Evolutionary conservation across 2,888 invertebrate species (phyloP).

Genomic region (Melipona bicolor): DNA sequence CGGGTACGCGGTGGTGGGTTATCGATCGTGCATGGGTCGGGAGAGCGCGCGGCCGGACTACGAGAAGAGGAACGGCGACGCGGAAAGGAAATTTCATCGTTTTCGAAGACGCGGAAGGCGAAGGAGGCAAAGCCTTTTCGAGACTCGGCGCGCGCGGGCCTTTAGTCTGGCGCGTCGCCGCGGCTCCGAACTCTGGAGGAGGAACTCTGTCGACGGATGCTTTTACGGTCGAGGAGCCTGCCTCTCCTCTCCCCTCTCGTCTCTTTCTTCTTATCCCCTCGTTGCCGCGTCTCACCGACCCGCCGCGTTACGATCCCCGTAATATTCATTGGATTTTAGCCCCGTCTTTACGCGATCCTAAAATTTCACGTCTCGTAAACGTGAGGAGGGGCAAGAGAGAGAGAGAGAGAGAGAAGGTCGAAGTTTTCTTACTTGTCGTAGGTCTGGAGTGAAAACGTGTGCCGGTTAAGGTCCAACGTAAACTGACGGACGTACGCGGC

Average conservation of each 20-base stretch:
- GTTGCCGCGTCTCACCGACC: background rate
- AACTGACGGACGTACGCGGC: no score
- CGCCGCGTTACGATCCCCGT: constrained; percentile 66
- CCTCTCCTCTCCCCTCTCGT: background rate
- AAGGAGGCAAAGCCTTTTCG: constrained; percentile 25
- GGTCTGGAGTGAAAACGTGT: background rate
- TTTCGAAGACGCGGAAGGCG: constrained; percentile 36
- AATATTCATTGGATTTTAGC: constrained; percentile 73
- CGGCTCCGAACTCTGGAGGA: background rate
- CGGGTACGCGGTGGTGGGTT: constrained; percentile 60
- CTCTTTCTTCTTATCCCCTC: background rate
- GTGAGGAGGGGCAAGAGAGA: no score
- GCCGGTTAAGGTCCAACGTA: no score
- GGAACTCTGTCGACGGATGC: constrained; percentile 6
- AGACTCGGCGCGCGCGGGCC: background rate
- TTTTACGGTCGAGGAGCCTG: constrained; percentile 17
- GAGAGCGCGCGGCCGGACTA: constrained; percentile 30
- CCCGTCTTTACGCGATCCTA: constrained; percentile 62
- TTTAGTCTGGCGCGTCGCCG: constrained; percentile 24
- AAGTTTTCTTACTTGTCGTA: constrained; percentile 6
- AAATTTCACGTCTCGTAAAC: constrained; percentile 61
- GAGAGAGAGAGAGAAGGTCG: background rate
- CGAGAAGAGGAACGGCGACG: constrained; percentile 26
- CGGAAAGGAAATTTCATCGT: constrained; percentile 57
- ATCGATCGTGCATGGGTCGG: constrained; percentile 63